phyloP scores from a whole-genome alignment of 1,140 invertebrate genomes.

The Episyrphus balteatus region DNA sequence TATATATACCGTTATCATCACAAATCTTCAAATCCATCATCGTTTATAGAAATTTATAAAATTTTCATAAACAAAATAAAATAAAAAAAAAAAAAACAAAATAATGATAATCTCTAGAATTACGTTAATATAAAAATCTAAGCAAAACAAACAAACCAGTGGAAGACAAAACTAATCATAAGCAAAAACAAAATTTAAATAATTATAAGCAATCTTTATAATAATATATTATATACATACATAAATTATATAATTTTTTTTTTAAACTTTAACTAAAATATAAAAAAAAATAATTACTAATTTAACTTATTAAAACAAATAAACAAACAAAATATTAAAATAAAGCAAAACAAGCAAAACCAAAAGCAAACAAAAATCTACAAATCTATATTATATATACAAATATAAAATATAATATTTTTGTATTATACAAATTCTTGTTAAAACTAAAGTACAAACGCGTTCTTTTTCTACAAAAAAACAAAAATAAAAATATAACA shows the following conservation, averaged over 20 bases:
- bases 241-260: constrained; percentile 4
- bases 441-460: too few species aligned
- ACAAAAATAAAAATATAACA: background rate
- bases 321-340: constrained; percentile 3
- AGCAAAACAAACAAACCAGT: constrained; percentile 34
- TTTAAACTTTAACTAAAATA: background rate
- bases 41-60: background rate
- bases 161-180: constrained; percentile 33
- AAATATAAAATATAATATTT: too few species aligned
- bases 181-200: background rate
- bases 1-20: background rate
- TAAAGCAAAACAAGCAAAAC: constrained; percentile 1
- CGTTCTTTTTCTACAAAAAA: background rate
- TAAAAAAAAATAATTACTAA: background rate
- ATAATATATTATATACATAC: background rate
- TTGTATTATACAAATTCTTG: too few species aligned
- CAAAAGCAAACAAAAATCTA: background rate
- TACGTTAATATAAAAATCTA: constrained; percentile 30
- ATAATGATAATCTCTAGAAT: constrained; percentile 10
- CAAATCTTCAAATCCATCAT: too few species aligned
- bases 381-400: too few species aligned
- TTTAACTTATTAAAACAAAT: constrained; percentile 4
- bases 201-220: background rate
- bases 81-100: constrained; percentile 12
- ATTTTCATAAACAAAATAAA: constrained; percentile 1